Percentiles rank a stretch among this genome's conserved stretches.
These are phyloP conservation scores for Helicoverpa assulta DNA, from an alignment of 2,888 invertebrate species.

Conservation along the genomic window DNA sequence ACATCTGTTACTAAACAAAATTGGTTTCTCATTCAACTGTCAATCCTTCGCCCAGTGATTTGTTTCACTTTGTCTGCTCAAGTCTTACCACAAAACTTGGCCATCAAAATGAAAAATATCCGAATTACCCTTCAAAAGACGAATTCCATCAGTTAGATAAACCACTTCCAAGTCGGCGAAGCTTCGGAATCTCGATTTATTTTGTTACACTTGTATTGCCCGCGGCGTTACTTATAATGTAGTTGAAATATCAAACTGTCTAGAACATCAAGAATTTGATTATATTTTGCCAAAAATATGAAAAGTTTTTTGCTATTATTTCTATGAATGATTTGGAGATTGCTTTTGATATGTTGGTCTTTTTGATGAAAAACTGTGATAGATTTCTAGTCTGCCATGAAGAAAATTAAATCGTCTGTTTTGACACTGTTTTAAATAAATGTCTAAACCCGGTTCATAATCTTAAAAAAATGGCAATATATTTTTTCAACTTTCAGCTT, in stretches of 20 bases:
- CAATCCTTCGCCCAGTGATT: constrained; percentile 46
- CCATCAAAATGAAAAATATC: constrained; percentile 50
- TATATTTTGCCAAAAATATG: neutral
- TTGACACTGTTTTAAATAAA: no score
- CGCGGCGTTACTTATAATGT: constrained; percentile 9
- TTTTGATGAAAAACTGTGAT: no score
- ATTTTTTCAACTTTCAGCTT: no score
- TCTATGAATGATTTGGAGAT: neutral
- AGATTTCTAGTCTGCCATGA: no score
- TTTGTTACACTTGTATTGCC: constrained; percentile 26
- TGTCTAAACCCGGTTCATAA: no score
- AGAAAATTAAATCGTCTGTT: no score
- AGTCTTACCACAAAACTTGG: constrained; percentile 45
- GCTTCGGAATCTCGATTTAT: constrained; percentile 57
- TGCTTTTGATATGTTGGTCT: neutral
- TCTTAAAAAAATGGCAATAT: no score
- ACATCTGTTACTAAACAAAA: constrained; percentile 31
- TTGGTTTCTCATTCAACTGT: constrained; percentile 17
- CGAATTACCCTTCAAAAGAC: constrained; percentile 51
- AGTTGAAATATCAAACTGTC: constrained; percentile 3
- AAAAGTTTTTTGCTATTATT: neutral
- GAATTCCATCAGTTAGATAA: constrained; percentile 56
- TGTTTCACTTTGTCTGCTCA: constrained; percentile 50
- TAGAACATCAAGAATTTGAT: neutral
- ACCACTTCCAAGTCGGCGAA: constrained; percentile 54